Evolutionary conservation across 2,797 vertebrate genomes (phyloP).

Genomic region (Cercopithecus diana): DNA sequence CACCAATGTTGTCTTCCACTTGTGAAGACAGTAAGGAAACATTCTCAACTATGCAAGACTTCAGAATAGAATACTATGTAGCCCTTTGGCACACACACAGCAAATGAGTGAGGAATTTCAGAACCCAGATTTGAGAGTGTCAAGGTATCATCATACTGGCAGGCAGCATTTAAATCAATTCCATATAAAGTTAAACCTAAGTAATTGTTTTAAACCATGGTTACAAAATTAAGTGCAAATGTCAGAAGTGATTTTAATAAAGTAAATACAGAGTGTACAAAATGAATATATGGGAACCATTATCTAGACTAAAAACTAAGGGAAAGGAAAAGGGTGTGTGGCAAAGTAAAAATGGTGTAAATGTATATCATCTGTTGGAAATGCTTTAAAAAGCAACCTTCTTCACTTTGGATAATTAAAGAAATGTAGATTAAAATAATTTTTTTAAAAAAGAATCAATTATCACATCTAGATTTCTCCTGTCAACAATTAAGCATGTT

Average conservation of each 20-base stretch:
- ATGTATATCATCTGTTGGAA: background rate
- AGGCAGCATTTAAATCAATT: background rate
- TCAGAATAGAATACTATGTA: background rate
- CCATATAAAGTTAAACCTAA: background rate
- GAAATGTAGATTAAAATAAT: background rate
- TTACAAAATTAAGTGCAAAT: background rate
- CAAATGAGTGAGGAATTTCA: background rate
- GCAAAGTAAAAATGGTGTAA: background rate
- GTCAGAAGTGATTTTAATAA: background rate
- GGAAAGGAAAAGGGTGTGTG: background rate
- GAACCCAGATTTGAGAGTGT: background rate
- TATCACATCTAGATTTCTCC: background rate
- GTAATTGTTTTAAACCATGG: background rate
- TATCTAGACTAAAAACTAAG: background rate
- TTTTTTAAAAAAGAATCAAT: background rate
- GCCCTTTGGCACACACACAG: background rate
- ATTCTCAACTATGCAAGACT: background rate
- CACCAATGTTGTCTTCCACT: rapidly evolving
- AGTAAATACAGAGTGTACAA: background rate
- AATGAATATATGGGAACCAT: background rate
- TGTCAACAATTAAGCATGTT: background rate
- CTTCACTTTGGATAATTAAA: background rate
- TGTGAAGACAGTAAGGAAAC: background rate
- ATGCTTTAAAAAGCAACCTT: background rate
- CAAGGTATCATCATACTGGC: rapidly evolving